These are phyloP conservation scores for Lasioglossum figueresi DNA, from an alignment of 2,888 invertebrate genomes.

Conservation along the genomic window DNA sequence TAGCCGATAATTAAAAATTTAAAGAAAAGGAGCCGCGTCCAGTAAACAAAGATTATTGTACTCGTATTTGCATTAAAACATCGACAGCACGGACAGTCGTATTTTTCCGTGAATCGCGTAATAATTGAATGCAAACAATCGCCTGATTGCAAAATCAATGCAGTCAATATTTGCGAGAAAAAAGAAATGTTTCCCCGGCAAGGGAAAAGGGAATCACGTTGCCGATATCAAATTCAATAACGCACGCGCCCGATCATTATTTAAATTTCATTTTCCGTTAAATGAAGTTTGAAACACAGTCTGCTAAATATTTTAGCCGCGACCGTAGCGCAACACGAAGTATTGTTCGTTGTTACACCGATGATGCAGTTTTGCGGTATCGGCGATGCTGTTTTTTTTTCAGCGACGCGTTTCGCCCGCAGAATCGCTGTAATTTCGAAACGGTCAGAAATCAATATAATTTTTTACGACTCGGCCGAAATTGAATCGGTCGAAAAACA, in stretches of 20 bases:
- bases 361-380: background rate
- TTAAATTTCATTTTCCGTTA: background rate
- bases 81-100: background rate
- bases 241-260: background rate
- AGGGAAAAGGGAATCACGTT: background rate
- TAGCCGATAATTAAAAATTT: background rate
- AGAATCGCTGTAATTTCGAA: background rate
- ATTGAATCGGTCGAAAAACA: background rate
- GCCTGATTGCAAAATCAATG: background rate
- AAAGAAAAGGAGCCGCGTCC: background rate
- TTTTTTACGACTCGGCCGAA: background rate
- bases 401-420: background rate
- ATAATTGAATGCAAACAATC: slow-evolving; percentile 6
- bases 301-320: background rate
- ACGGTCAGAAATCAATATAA: slow-evolving; percentile 15
- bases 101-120: background rate
- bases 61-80: background rate
- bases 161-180: background rate
- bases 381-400: background rate
- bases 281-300: background rate
- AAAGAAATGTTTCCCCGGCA: background rate
- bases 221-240: background rate
- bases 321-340: background rate
- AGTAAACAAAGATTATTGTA: background rate
- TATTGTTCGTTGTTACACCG: background rate